A percentile compares a stretch with the other conserved stretches of the same genome.
Conservation (phyloP, 2,888 invertebrate genomes). For the Plagodis pulveraria region DNA sequence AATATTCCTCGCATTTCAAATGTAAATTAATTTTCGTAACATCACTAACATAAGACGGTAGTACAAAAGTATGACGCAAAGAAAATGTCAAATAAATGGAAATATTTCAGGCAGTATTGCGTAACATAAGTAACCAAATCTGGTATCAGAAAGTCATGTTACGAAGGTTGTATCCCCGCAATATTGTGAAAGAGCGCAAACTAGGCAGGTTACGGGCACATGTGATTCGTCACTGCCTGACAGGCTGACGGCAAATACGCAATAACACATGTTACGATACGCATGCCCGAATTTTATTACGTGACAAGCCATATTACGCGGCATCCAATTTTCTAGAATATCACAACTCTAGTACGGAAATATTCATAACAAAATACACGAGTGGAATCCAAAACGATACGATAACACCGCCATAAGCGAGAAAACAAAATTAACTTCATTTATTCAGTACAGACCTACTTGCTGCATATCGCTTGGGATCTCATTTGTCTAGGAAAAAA, state of each 20-base stretch:
- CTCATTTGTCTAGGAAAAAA: constrained; percentile 65
- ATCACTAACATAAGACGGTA: neutral
- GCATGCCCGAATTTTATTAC: constrained; percentile 58
- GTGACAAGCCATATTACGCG: constrained; percentile 30
- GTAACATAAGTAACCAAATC: constrained; percentile 7
- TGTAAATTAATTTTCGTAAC: too few relatives aligned
- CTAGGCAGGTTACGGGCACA: constrained; percentile 40
- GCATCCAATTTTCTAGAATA: constrained; percentile 27
- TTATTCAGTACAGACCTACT: constrained; percentile 17
- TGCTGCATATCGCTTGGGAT: constrained; percentile 45
- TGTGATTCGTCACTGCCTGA: constrained; percentile 57
- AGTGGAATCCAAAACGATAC: constrained; percentile 34
- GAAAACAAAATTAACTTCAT: constrained; percentile 48
- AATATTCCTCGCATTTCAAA: too few relatives aligned
- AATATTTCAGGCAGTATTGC: too few relatives aligned
- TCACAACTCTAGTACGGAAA: constrained; percentile 25
- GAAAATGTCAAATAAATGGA: too few relatives aligned
- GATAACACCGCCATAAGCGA: constrained; percentile 39
- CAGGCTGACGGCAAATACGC: constrained; percentile 54
- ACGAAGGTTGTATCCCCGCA: constrained; percentile 20
- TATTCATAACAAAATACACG: constrained; percentile 25
- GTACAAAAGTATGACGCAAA: neutral
- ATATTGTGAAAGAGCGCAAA: constrained; percentile 38
- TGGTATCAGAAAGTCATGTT: constrained; percentile 5
- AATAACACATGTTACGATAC: constrained; percentile 58